Conservation (phyloP, 53 echinoderm and acorn worm species). For the Zoroaster sp. region DNA sequence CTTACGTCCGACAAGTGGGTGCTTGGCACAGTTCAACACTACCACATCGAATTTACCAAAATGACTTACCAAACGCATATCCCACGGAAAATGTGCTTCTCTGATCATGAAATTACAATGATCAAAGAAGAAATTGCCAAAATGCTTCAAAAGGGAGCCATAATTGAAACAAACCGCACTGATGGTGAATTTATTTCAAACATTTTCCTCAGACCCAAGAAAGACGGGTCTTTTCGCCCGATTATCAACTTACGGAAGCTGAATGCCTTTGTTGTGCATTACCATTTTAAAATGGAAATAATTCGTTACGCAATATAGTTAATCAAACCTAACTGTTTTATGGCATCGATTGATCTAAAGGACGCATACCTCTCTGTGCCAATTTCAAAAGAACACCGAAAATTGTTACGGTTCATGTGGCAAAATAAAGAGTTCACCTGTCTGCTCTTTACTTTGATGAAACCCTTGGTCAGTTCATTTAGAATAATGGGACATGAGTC, state of each 20-base stretch:
- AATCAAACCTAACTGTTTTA: background rate
- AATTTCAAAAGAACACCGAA: background rate
- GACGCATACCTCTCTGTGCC: background rate
- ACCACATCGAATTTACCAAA: too few relatives aligned
- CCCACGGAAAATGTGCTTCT: too few relatives aligned
- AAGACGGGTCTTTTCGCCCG: background rate
- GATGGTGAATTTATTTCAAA: too few relatives aligned
- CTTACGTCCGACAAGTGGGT: too few relatives aligned
- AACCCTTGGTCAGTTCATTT: too few relatives aligned
- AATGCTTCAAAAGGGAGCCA: too few relatives aligned
- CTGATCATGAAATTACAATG: too few relatives aligned
- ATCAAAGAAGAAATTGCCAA: too few relatives aligned
- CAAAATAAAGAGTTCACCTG: background rate
- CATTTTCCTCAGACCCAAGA: background rate
- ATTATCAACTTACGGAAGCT: background rate
- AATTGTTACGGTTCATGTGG: background rate
- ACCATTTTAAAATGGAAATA: conserved; percentile 11
- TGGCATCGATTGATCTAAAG: background rate
- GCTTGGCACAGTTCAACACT: too few relatives aligned
- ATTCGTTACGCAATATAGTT: conserved; percentile 5
- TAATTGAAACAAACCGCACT: too few relatives aligned
- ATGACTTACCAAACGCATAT: background rate
- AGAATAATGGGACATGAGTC: too few relatives aligned
- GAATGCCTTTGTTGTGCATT: background rate
- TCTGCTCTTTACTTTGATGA: too few relatives aligned